Conservation (phyloP, 35 echinoderm and acorn worm genomes). For the Patiria miniata region DNA sequence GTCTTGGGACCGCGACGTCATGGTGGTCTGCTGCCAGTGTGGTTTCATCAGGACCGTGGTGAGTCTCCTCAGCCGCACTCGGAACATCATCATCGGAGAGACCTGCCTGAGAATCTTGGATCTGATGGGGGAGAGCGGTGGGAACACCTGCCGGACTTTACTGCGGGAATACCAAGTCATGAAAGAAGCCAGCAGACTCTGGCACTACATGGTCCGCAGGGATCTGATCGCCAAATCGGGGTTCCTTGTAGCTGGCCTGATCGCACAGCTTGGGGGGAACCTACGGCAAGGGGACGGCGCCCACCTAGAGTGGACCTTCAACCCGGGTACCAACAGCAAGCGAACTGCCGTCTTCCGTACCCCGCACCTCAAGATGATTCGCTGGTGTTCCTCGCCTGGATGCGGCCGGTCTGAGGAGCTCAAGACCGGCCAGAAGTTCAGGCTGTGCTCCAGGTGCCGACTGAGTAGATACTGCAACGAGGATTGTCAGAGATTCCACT, state of each 20-base stretch:
- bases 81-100: slow-evolving; percentile 71
- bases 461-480: slow-evolving; percentile 83
- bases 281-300: slow-evolving; percentile 65
- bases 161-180: slow-evolving; percentile 85
- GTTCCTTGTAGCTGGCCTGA: slow-evolving; percentile 83
- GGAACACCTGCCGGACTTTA: slow-evolving; percentile 59
- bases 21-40: slow-evolving; percentile 54
- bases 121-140: slow-evolving; percentile 74
- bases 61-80: slow-evolving; percentile 67
- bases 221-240: slow-evolving; percentile 82
- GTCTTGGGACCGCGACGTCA: slow-evolving; percentile 54
- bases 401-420: slow-evolving; percentile 62
- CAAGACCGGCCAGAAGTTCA: slow-evolving; percentile 60
- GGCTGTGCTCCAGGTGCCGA: slow-evolving; percentile 80
- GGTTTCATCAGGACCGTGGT: slow-evolving; percentile 66
- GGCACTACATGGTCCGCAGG: slow-evolving; percentile 72
- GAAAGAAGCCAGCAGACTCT: slow-evolving; percentile 72
- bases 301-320: slow-evolving; percentile 55
- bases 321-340: slow-evolving; percentile 38
- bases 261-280: slow-evolving; percentile 74
- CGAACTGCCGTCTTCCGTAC: slow-evolving; percentile 53
- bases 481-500: slow-evolving; percentile 79
- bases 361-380: slow-evolving; percentile 58
- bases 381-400: slow-evolving; percentile 80
- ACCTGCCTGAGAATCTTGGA: slow-evolving; percentile 78